Base-by-base conservation (phyloP, 2,797 vertebrate genomes). In the Meda fulgida region DNA sequence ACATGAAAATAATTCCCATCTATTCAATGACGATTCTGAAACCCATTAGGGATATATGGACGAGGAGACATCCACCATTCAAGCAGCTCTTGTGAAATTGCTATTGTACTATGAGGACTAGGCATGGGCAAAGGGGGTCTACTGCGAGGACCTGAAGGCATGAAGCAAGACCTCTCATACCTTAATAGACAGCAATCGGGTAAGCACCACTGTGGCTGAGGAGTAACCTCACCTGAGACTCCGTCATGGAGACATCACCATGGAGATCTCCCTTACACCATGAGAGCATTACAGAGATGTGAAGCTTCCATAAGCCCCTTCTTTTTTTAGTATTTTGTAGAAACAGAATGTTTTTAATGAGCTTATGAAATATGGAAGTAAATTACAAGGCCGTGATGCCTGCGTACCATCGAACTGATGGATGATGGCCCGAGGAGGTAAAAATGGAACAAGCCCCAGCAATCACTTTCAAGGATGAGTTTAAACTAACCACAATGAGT, bases 201-300 rank as follows among this genome's bases (percentile, higher is more conserved):
- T 26, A 81, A 63, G 84, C 38, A 29, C 19, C 73, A 26, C 60
- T 78, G 78, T 66, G 78, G 48, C 84, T 66, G 73, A 80, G 83
- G 84, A 8, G 26, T 69, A 84, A 26, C 80, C 82, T 87, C 88
- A 86, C 88, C 80, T 88, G 83, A 82, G 85, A 84, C 85, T 40
- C 77, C 29, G 80, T 84, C 88, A 89, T 85, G 85, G 86, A 81
- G 86, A 89, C 66, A 65, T 87, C 63, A 72, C 81, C 76, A 90
- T 87, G 88, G 88, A 81, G 69, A 87, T 77, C 73, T 84, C 76
- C 51, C 79, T 60, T 13, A 73, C 72, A 48, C 67, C 78, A 60
- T 73, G n/a, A 63, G 60, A 81, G 38, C 78, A 72, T 73, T 29
- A 65, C 70, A 89, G 83, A 85, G 67, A 83, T 73, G 75, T 31